These are phyloP conservation scores for Drosophila pseudotalamancana DNA, from an alignment of 2,888 invertebrate species.

Conservation along the genomic window DNA sequence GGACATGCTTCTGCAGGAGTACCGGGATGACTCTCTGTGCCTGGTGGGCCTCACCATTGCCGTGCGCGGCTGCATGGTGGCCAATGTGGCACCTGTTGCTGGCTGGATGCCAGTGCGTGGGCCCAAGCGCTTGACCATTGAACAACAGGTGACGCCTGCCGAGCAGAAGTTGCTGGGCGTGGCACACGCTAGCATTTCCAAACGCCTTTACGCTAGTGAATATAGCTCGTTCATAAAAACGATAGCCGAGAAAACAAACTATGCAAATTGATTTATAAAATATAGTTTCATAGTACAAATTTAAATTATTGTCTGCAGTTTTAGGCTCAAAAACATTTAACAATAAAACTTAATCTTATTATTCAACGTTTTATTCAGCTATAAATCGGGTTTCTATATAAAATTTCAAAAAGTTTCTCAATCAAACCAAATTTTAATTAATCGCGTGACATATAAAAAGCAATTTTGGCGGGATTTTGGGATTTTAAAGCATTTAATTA, in stretches of 20 bases:
- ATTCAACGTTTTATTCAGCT: slow-evolving; percentile 62
- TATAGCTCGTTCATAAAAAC: slow-evolving; percentile 56
- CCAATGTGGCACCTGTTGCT: slow-evolving; percentile 88
- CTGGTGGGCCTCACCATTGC: slow-evolving; percentile 87
- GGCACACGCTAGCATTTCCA: slow-evolving; percentile 45
- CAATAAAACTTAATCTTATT: slow-evolving; percentile 25
- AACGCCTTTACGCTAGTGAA: slow-evolving; percentile 57
- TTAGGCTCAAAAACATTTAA: neutral
- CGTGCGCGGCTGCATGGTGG: slow-evolving; percentile 89
- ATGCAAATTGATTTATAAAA: neutral
- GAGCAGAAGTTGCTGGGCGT: slow-evolving; percentile 55
- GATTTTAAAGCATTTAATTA: slow-evolving; percentile 18
- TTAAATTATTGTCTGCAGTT: neutral
- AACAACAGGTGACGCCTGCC: slow-evolving; percentile 16
- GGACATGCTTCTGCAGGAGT: slow-evolving; percentile 89
- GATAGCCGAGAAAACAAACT: slow-evolving; percentile 33
- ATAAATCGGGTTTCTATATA: slow-evolving; percentile 49
- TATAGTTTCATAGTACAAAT: neutral
- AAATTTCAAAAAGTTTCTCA: slow-evolving; percentile 39
- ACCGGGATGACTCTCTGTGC: slow-evolving; percentile 84
- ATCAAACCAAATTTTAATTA: slow-evolving; percentile 14
- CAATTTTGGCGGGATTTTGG: slow-evolving; percentile 32
- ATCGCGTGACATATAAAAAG: slow-evolving; percentile 35
- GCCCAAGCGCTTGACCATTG: slow-evolving; percentile 60
- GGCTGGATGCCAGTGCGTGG: slow-evolving; percentile 91